These are phyloP conservation scores for Pangasius macronema DNA, from an alignment of 2,797 vertebrate species.

Conservation along the genomic window DNA sequence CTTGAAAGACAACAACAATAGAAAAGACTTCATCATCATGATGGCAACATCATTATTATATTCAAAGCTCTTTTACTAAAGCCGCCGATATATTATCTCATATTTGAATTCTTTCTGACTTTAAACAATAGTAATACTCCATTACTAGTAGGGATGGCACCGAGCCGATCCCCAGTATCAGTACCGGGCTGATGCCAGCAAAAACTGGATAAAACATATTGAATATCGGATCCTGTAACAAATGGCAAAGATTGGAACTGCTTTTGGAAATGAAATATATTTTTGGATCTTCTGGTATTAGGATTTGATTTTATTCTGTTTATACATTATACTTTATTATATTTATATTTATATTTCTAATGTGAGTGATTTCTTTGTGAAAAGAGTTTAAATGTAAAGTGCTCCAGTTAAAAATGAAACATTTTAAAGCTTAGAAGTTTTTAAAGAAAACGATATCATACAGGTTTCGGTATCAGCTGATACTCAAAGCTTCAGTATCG, in stretches of 20 bases:
- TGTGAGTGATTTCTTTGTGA: neutral
- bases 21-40: neutral
- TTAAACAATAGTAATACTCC: neutral
- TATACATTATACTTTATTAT: neutral
- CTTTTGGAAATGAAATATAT: neutral
- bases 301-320: neutral
- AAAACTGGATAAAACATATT: neutral
- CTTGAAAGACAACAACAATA: neutral
- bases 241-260: neutral
- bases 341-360: neutral
- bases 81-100: neutral
- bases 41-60: neutral
- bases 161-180: neutral
- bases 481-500: neutral
- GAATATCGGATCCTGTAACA: too few relatives aligned
- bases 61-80: neutral
- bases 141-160: neutral
- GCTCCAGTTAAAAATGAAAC: neutral
- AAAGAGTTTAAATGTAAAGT: neutral
- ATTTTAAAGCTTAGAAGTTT: neutral
- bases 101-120: neutral
- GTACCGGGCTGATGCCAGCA: neutral
- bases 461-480: neutral
- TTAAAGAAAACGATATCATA: neutral
- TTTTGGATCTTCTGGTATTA: neutral